phyloP scores from a whole-genome alignment of 2,113 vertebrate genomes.

The Paradoxurus hermaphroditus region DNA sequence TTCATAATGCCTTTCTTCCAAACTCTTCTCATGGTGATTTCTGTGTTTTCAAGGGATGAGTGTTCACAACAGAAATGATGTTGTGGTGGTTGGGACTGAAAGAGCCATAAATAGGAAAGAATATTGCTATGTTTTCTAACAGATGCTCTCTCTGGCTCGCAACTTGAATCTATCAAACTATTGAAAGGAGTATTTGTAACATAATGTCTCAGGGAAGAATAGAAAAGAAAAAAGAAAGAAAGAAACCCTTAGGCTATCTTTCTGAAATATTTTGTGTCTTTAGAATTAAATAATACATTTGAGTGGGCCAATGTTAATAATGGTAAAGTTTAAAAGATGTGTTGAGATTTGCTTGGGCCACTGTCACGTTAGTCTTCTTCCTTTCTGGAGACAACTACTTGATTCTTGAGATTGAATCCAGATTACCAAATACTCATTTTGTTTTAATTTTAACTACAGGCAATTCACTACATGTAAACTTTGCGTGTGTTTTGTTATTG shows the following conservation, averaged over 20 bases:
- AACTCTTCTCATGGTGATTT: slow-evolving; percentile 24
- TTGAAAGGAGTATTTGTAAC: slow-evolving; percentile 36
- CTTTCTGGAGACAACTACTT: neutral
- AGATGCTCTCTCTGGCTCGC: slow-evolving; percentile 13
- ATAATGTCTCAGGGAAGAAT: neutral
- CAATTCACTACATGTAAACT: neutral
- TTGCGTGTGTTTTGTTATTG: neutral
- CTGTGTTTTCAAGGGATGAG: neutral
- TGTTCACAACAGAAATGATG: slow-evolving; percentile 21
- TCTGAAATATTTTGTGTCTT: neutral
- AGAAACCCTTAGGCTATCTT: neutral
- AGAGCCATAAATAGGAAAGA: slow-evolving; percentile 6
- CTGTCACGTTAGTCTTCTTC: neutral
- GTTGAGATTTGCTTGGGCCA: neutral
- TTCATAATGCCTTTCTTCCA: neutral
- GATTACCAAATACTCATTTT: neutral
- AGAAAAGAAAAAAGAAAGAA: neutral
- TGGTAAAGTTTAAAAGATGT: neutral
- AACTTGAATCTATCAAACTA: slow-evolving; percentile 27
- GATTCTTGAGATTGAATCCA: neutral
- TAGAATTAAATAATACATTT: neutral
- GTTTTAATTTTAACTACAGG: neutral
- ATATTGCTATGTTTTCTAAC: slow-evolving; percentile 30
- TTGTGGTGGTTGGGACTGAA: neutral
- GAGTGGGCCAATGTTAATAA: neutral